Base-by-base conservation (phyloP, 2,888 invertebrate genomes). In the Clepsis dumicolana region DNA sequence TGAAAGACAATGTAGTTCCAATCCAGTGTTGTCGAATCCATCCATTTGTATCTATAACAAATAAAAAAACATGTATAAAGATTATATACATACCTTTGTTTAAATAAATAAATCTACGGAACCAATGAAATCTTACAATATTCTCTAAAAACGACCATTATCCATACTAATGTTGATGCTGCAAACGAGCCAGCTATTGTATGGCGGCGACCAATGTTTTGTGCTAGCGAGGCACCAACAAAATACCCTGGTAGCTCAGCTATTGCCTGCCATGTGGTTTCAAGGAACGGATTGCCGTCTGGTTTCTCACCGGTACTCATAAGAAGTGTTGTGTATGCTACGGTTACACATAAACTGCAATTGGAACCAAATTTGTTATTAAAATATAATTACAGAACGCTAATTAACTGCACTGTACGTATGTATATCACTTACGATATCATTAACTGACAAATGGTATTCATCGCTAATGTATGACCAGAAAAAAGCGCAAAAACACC, bases 231-330 rank as follows among this genome's bases (percentile, higher is more conserved):
- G 73, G 94, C 94, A 35, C 94, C 96, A 54, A 95, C 67, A 56
- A 95, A 82, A 80, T 94, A 94, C 4, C 95, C 95, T 0, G 96
- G 96, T 48, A 96, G 86, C 84, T 96, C 96, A 24, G 94, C 94
- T 35, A 95, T 75, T 64, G 94, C 92, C 84, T 96, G 95, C 80
- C 94, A 92, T 64, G 95, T 94, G 82, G 95, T 95, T 82, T 95
- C 96, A 70, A 96, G 77, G 80, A 95, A 96, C 12, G 96, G 95
- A 85, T 96, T 96, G 38, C 95, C 95, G 65, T 93, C 93, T 78
- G 95, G 87, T 70, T 93, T 94, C 75, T 94, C 94, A 41, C 82
- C 84, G 5, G 86, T 80, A 77, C 92, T 94, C 73, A 95, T 83
- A 25, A 94, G 79, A 65, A 95, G 80, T 10, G 94, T 89, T 68